A percentile compares a stretch with the other conserved stretches of the same genome.
Evolutionary conservation across 2,113 vertebrate species (phyloP).

Genomic region (Spizaetus ornatus): DNA sequence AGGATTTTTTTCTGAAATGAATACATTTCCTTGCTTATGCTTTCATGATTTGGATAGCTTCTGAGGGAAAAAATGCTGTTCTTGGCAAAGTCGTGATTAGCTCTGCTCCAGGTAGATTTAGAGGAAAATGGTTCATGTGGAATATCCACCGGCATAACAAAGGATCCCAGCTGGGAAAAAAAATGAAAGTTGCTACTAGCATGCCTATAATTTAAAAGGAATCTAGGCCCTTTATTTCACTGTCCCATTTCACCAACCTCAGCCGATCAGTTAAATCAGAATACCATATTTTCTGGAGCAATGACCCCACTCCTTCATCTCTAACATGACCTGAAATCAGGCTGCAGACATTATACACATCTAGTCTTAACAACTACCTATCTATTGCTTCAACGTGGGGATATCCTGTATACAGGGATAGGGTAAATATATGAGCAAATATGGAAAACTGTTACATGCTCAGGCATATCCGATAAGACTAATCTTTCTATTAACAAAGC

Average conservation of each 20-base stretch:
- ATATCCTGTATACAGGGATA: not conserved
- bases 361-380: not conserved
- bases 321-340: not conserved
- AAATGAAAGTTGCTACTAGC: not conserved
- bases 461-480: not conserved
- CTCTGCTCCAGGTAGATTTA: not conserved
- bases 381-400: not conserved
- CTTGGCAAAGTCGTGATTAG: not conserved
- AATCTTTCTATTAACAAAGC: not conserved
- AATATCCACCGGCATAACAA: not conserved
- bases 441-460: not conserved
- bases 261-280: not conserved
- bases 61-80: not conserved
- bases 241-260: not conserved
- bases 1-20: not conserved
- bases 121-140: not conserved
- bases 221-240: not conserved
- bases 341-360: not conserved
- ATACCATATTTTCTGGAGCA: not conserved
- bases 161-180: not conserved
- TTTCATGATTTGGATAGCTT: not conserved
- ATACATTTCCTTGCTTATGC: not conserved
- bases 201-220: not conserved
- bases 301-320: not conserved
- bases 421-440: not conserved